Base-by-base conservation (phyloP, 1,140 invertebrate genomes). In the Aphaenogaster rudis region DNA sequence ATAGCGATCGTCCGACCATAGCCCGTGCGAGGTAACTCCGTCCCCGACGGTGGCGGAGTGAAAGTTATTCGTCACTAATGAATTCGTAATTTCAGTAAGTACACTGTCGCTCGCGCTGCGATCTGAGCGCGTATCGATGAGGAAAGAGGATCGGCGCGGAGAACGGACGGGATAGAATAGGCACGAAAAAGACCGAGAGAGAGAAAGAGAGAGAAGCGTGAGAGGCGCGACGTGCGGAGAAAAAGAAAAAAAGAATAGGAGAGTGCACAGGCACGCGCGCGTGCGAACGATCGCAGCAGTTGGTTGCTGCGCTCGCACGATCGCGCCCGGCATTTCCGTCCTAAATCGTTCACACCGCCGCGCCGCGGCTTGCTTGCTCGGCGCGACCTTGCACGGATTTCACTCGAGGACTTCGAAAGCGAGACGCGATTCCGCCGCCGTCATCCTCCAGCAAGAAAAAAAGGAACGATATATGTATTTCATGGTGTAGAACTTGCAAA, bases 81-180 rank as follows among this genome's bases (percentile, higher is more conserved):
- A 90, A 90, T 91, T 91, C 89, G 89, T 87, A 91, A 91, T 91
- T 91, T 90, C 88, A 90, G 71, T 67, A 86, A 90, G 86, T 81
- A 80, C 28, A 50, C 48, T 13, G 52, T 66, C 33, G 81, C 52
- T 87, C 28, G 50, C 61, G 17, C n/a, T 48, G 17, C 63, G 54
- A 90, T 76, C 86, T 90, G 72, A 82, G 52, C 59, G 74, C 33
- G 67, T 54, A 82, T 86, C 42, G 85, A 80, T 69, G 52, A 80
- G 57, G 74, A 79, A 80, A 80, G 48, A 67, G 21, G 28, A 17
- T 28, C 45, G 36, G 6, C 9, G 21, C 15, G 57, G 13, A 59
- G 48, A 54, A 72, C 17, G 52, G 13, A 42, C 9, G 33, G 52
- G 61, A 52, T 8, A 33, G 28, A 39, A 21, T n/a, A 67, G 72